Base-by-base conservation (phyloP, 2,888 invertebrate species). In the Norana najaformis region DNA sequence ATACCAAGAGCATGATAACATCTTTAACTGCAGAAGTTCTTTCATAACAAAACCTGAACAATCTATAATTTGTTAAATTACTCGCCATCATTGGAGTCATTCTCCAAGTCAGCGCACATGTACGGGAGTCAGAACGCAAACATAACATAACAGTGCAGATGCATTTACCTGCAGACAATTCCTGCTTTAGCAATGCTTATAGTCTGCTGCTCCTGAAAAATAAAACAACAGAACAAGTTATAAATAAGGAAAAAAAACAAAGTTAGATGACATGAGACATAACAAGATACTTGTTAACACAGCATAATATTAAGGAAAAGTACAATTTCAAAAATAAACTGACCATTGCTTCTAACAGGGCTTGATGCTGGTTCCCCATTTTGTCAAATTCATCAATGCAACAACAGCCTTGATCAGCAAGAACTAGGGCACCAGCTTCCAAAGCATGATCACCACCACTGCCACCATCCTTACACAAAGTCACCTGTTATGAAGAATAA, bases 351-450 rank as follows among this genome's bases (percentile, higher is more conserved):
- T 99, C 98, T 88, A 98, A 95, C 89, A 99, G 95, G 90, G 97
- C 97, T 96, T 96, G 96, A 95, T 97, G 97, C 93, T 97, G 97
- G 30, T 95, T 95, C 6, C 96, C 95, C 96, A 97, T 97, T 96
- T 98, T 98, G 94, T 99, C 99, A 93, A 99, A 97, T 95, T 99
- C 98, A 94, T 99, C 99, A 88, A 99, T 97, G 93, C 98, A 98
- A 94, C 98, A 99, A 91, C 97, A 97, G 0, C 98, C 98, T 93
- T 96, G 96, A 94, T 97, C 97, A 35, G 98, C 97, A 90, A 97
- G 95, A 90, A 98, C 97, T 53, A 95, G 92, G 0, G 95, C 95
- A 30, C 95, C 98, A 0, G 98, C 98, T 95, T 98, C 98, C 89
- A 98, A 95, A 0, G 97, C 96, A 95, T 96, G 97, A 94, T 97